Evolutionary conservation across 2,797 vertebrate species (phyloP), one percentile per base, ranked within the genome.

Genomic region (Pangasius larnaudii): DNA sequence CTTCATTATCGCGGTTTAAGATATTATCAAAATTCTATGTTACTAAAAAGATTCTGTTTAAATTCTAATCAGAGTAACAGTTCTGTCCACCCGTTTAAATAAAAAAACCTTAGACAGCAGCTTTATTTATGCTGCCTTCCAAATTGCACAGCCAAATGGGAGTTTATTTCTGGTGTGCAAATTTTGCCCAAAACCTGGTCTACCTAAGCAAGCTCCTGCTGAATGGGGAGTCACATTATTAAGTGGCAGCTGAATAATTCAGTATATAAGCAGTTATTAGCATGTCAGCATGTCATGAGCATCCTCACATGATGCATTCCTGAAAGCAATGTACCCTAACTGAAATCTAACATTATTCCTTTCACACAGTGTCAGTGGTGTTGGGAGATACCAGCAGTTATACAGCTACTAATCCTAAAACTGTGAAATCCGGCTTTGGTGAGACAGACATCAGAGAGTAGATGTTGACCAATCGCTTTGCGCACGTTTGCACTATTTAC

Each of bases 401-500:
- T 46, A 56, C 36, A 71, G 33, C 6, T 75, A 84, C 71, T 87
- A 61, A 85, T 87, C 78, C 74, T 69, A 84, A 36, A 85, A 89
- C 92, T 86, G 85, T 77, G 61, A 91, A 79, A 4, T 72, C 58
- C 61, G 3, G 69, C 71, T 86, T 89, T 84, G 91, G 87, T 89
- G 91, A 90, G 90, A 85, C 90, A 85, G 86, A 92, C 88, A 90
- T 90, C 79, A 91, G 91, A 90, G 87, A 90, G 89, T 87, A 92
- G 88, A 90, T 91, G 91, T 93, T 94, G 92, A 93, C 92, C 92
- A 90, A 87, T 91, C 84, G 91, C 89, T 88, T 92, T 59, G 78
- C 87, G 84, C 91, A 89, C 91, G 91, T 88, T 84, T 89, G 90
- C 89, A 93, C 91, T 93, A 94, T 93, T 93, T 93, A 94, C 93